Evolutionary conservation across 1,140 invertebrate genomes (phyloP).

Genomic region (Drosophila rufa): DNA sequence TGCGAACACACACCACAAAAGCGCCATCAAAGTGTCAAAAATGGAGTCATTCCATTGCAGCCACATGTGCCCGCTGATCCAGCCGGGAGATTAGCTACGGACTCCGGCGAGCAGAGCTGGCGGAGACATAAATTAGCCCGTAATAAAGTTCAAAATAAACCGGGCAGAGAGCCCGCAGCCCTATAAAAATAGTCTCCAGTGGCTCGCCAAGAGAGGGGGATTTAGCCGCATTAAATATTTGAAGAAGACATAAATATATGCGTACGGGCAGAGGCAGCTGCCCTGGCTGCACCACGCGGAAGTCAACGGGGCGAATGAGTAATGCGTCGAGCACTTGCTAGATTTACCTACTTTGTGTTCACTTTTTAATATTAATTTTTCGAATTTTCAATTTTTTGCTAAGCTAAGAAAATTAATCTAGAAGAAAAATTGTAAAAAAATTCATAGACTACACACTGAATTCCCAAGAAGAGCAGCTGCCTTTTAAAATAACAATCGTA

Average conservation of each 20-base stretch:
- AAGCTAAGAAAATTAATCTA: neutral
- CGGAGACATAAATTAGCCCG: conserved; percentile 72
- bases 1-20: conserved; percentile 36
- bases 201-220: conserved; percentile 38
- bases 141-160: conserved; percentile 74
- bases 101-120: neutral
- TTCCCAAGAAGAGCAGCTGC: neutral
- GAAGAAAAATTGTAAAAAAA: neutral
- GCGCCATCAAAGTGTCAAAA: conserved; percentile 62
- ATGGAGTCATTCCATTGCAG: conserved; percentile 12
- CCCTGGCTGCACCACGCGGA: conserved; percentile 6
- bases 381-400: neutral
- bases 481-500: conserved; percentile 2
- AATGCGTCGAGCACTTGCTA: conserved; percentile 20
- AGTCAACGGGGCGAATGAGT: conserved; percentile 24
- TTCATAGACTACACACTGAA: neutral
- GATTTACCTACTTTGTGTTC: conserved; percentile 3
- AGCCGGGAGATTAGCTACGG: conserved; percentile 8
- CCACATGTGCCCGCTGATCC: conserved; percentile 26
- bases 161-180: conserved; percentile 33
- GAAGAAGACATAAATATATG: conserved; percentile 62
- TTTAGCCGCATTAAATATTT: conserved; percentile 62
- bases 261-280: conserved; percentile 45
- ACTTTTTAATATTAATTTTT: neutral
- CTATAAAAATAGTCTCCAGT: conserved; percentile 70